A percentile compares a stretch with the other conserved stretches of the same genome.
phyloP scores from a whole-genome alignment of 1,140 invertebrate genomes.

The Leptonema lineaticorne region DNA sequence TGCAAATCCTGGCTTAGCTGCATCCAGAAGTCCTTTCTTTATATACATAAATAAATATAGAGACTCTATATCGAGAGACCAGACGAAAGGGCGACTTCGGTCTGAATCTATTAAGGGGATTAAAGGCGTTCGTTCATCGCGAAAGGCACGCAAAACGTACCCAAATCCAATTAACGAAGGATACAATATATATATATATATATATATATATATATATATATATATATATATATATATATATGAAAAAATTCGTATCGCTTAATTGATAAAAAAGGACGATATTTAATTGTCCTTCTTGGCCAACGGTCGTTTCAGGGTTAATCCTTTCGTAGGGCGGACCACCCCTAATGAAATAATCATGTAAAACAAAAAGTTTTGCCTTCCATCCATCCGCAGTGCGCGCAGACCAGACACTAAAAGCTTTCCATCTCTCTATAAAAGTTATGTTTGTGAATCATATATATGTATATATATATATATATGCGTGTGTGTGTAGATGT shows the following conservation, averaged over 20 bases:
- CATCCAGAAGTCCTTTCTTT: conserved; percentile 9
- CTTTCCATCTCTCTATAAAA: conserved; percentile 41
- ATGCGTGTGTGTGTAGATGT: too few species aligned
- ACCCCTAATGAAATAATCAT: conserved; percentile 43
- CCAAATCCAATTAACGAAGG: conserved; percentile 20
- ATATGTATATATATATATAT: too few species aligned
- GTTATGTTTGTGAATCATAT: conserved; percentile 32
- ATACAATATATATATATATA: neutral
- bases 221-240: too few species aligned
- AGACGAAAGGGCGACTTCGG: conserved; percentile 24
- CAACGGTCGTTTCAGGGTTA: conserved; percentile 32
- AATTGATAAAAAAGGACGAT: neutral
- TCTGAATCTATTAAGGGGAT: conserved; percentile 42
- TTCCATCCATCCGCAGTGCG: conserved; percentile 33
- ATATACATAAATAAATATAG: neutral
- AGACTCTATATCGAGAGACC: neutral
- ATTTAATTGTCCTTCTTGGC: conserved; percentile 13
- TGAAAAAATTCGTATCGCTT: neutral
- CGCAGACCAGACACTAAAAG: conserved; percentile 40
- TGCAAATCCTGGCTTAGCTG: conserved; percentile 29
- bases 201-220: too few species aligned
- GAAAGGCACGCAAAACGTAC: neutral
- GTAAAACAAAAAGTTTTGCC: conserved; percentile 42
- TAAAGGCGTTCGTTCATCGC: conserved; percentile 28
- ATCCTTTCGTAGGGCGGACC: conserved; percentile 28